These are phyloP conservation scores for Phyllostomus discolor DNA, from an alignment of 2,113 vertebrate species.

Conservation along the genomic window DNA sequence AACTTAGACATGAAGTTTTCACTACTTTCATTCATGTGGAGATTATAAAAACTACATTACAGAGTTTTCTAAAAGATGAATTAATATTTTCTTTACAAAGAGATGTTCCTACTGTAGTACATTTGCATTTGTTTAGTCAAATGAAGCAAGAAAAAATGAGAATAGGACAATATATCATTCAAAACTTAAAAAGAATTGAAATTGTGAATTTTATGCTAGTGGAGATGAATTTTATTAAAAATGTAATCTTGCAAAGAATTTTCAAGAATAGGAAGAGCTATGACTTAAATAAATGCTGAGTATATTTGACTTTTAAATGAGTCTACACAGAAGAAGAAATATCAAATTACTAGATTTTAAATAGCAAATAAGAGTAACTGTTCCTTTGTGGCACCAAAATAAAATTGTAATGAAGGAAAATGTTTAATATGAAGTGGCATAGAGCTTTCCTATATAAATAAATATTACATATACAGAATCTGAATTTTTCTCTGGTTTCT, in stretches of 20 bases:
- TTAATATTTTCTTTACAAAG: slow-evolving; percentile 67
- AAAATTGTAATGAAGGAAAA: background rate
- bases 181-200: slow-evolving; percentile 58
- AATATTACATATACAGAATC: background rate
- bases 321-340: slow-evolving; percentile 8
- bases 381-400: background rate
- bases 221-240: slow-evolving; percentile 63
- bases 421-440: background rate
- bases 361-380: background rate
- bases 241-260: slow-evolving; percentile 46
- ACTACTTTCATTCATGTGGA: slow-evolving; percentile 22
- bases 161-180: slow-evolving; percentile 70
- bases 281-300: slow-evolving; percentile 48
- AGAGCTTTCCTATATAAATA: background rate
- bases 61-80: slow-evolving; percentile 63
- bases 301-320: slow-evolving; percentile 56
- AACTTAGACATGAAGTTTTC: slow-evolving; percentile 14
- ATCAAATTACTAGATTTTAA: slow-evolving; percentile 46
- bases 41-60: slow-evolving; percentile 55
- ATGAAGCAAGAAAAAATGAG: slow-evolving; percentile 69
- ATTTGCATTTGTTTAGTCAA: slow-evolving; percentile 71
- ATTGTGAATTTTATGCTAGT: slow-evolving; percentile 62
- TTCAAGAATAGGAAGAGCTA: slow-evolving; percentile 18
- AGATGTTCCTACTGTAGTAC: slow-evolving; percentile 52
- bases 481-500: background rate